A percentile compares a stretch with the other conserved stretches of the same genome.
Evolutionary conservation across 2,113 vertebrate genomes (phyloP).

Genomic region (Suncus etruscus): DNA sequence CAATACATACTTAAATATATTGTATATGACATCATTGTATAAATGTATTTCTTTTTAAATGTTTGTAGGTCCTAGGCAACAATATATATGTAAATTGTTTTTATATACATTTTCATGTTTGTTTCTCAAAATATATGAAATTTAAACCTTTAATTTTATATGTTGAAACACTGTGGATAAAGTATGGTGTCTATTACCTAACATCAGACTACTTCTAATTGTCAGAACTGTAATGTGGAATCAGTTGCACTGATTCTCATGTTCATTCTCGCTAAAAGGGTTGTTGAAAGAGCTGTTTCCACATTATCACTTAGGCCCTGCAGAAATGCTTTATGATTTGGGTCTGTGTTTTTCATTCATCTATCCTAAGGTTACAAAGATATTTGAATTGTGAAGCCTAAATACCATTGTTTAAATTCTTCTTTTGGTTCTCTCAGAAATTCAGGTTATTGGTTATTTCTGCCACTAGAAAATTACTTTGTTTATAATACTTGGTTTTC

Average conservation of each 20-base stretch:
- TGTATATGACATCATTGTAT: no score
- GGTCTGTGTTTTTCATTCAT: background rate
- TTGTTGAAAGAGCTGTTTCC: no score
- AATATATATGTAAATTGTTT: no score
- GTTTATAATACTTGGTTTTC: background rate
- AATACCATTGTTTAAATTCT: background rate
- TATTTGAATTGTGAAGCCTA: background rate
- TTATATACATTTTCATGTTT: background rate
- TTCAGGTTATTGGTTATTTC: background rate
- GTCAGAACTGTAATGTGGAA: background rate
- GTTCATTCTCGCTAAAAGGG: background rate
- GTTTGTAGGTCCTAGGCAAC: no score
- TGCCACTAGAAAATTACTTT: background rate
- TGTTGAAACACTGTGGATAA: background rate
- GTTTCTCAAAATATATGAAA: background rate
- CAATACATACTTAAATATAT: no score
- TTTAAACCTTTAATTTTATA: background rate
- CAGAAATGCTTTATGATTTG: rapidly evolving
- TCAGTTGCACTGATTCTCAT: background rate
- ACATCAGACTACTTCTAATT: background rate
- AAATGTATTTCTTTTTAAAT: no score
- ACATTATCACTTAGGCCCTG: background rate
- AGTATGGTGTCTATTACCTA: background rate
- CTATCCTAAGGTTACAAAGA: background rate
- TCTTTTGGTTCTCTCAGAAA: background rate